Conservation (phyloP, 2,888 invertebrate genomes). For the Drosophila subsilvestris region DNA sequence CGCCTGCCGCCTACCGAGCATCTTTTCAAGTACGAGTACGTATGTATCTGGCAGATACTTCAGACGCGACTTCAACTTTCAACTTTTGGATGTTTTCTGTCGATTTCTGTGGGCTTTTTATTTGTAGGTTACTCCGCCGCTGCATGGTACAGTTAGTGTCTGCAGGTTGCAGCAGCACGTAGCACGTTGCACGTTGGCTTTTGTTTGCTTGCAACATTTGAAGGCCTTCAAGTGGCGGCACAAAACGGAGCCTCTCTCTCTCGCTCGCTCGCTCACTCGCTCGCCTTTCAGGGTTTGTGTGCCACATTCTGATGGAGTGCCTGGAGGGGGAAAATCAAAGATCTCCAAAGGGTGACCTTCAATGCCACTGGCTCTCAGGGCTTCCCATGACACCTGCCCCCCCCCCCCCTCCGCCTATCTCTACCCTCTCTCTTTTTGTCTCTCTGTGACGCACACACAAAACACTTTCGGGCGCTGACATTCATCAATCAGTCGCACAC, state of each 20-base stretch:
- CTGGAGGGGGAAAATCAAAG: not conserved
- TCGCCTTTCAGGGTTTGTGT: not conserved
- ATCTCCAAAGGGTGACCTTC: conserved; percentile 60
- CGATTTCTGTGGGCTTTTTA: conserved; percentile 46
- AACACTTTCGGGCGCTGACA: conserved; percentile 50
- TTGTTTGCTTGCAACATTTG: conserved; percentile 58
- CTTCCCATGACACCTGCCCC: conserved; percentile 74
- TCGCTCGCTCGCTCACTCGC: not conserved
- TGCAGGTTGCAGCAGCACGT: conserved; percentile 11
- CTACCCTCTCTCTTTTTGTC: conserved; percentile 7
- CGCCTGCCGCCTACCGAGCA: conserved; percentile 33
- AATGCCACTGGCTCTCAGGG: conserved; percentile 24
- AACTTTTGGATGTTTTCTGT: conserved; percentile 62
- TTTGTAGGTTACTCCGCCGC: conserved; percentile 33
- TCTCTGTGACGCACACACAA: conserved; percentile 6
- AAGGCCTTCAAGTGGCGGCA: conserved; percentile 52
- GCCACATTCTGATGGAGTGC: conserved; percentile 1
- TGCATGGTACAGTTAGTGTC: conserved; percentile 28
- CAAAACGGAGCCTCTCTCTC: conserved; percentile 18
- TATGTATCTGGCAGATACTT: conserved; percentile 52
- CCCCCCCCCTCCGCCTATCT: conserved; percentile 20
- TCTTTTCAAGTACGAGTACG: conserved; percentile 43
- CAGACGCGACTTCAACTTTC: conserved; percentile 70
- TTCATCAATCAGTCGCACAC: conserved; percentile 13
- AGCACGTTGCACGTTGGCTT: conserved; percentile 41